Conservation (phyloP, 1,140 invertebrate species). For the Drosophila repleta region DNA sequence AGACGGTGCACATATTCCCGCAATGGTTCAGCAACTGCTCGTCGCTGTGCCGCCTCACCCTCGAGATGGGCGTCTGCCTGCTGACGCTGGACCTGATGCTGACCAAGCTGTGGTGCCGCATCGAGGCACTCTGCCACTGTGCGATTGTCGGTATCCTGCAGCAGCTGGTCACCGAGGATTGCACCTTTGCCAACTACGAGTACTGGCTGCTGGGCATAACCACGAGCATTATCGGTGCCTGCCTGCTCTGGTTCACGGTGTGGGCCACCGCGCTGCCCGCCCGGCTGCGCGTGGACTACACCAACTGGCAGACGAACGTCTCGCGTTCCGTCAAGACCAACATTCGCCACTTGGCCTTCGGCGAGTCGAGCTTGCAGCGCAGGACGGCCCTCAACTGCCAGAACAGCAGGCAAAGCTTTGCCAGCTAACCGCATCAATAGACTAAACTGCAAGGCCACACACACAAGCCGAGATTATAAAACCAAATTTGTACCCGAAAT, state of each 20-base stretch:
- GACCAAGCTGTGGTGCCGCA: conserved; percentile 63
- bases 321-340: background rate
- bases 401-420: conserved; percentile 11
- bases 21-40: conserved; percentile 1
- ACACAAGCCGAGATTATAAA: too few species aligned
- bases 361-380: background rate
- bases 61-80: conserved; percentile 58
- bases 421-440: background rate
- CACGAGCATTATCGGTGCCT: conserved; percentile 54
- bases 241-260: conserved; percentile 61
- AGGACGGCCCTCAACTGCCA: background rate
- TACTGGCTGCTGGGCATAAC: conserved; percentile 52
- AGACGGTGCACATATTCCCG: conserved; percentile 50
- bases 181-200: conserved; percentile 47
- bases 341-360: conserved; percentile 18
- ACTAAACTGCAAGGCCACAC: background rate
- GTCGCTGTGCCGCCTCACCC: conserved; percentile 22
- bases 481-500: too few species aligned
- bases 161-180: conserved; percentile 39
- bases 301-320: conserved; percentile 22
- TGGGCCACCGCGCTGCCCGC: conserved; percentile 49
- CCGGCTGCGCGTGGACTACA: conserved; percentile 11
- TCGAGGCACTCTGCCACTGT: conserved; percentile 55
- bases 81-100: conserved; percentile 55
- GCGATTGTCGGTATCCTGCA: conserved; percentile 59